These are phyloP conservation scores for Tanytarsus gracilentus DNA, from an alignment of 2,888 invertebrate genomes.

Conservation along the genomic window DNA sequence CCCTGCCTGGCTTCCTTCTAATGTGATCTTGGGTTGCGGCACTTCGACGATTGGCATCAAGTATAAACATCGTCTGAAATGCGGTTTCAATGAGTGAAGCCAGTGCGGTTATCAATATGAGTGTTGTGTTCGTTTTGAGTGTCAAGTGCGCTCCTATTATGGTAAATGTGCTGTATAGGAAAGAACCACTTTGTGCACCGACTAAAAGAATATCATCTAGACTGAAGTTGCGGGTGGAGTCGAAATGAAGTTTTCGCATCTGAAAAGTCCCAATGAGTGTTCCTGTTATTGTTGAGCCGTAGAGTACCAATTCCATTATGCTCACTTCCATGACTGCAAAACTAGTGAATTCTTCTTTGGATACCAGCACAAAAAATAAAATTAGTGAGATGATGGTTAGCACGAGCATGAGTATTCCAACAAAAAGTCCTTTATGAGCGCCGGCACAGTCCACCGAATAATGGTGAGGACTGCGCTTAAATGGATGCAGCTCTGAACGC, in stretches of 20 bases:
- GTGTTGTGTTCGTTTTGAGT: constrained; percentile 65
- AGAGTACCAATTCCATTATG: constrained; percentile 77
- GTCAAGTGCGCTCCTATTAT: constrained; percentile 90
- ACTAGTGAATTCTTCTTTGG: constrained; percentile 67
- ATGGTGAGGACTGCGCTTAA: constrained; percentile 76
- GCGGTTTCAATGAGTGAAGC: constrained; percentile 82
- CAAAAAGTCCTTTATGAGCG: constrained; percentile 87
- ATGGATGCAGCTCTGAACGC: constrained; percentile 46
- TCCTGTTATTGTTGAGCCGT: constrained; percentile 76
- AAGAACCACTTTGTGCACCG: constrained; percentile 89
- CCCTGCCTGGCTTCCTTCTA: constrained; percentile 80
- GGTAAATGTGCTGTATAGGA: constrained; percentile 86
- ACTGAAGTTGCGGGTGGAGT: constrained; percentile 70
- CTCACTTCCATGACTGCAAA: constrained; percentile 83
- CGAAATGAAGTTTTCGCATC: constrained; percentile 75
- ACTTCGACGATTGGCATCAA: constrained; percentile 79
- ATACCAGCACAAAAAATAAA: constrained; percentile 80
- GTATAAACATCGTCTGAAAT: constrained; percentile 81
- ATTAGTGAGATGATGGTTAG: constrained; percentile 85
- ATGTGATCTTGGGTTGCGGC: constrained; percentile 75
- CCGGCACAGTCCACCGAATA: constrained; percentile 90
- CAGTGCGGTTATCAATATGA: constrained; percentile 74
- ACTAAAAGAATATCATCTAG: constrained; percentile 84
- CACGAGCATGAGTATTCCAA: constrained; percentile 78
- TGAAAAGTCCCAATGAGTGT: constrained; percentile 83